Base-by-base conservation (phyloP, 2,888 invertebrate genomes). In the Hirudinaria manillensis region DNA sequence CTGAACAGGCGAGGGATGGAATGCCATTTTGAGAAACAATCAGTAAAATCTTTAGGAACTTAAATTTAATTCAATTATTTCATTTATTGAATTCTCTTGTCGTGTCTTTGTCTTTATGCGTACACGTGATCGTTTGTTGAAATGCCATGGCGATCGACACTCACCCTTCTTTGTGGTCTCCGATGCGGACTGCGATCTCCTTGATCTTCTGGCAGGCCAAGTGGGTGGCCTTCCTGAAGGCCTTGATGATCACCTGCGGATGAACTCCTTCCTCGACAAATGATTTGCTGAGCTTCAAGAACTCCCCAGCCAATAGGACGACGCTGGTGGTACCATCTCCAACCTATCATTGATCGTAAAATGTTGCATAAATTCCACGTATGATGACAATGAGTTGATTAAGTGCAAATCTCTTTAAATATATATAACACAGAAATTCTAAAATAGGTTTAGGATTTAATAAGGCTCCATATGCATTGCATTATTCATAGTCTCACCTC, bases 281-380 rank as follows among this genome's bases (percentile, higher is more conserved):
- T 0, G 93, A 91, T 85, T 98, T 98, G 79, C 94, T 88, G 83
- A 95, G 92, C 86, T 95, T 96, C 80, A 99, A 87, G 79, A 97
- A 91, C 86, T 99, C 98, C 21, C 95, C 95, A 51, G 98, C 94
- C 72, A 99, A 86, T 77, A 99, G 87, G 2, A 98, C 97, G 38
- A 99, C 99, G 75, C 93, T 94, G 0, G 99, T 99, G 16, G 99
- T 99, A 10, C 99, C 99, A 87, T 99, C 99, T 4, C 99, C 99
- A 74, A 99, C 93, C 93, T 94, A 16, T 27, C 16, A 65, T 27
- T 61, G n/a, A 61, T n/a, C 10, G 13, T n/a, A 6, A 4, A 1
- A 6, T 27, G 24, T 61, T 4, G 29, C 6, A 53, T 53, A 53
- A 53, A 16, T 16, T 16, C 21, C 13, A 53, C 13, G 13, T 16